A percentile compares a stretch with the other conserved stretches of the same genome.
Conservation (phyloP, 2,113 vertebrate species). For the Heloderma charlesbogerti region DNA sequence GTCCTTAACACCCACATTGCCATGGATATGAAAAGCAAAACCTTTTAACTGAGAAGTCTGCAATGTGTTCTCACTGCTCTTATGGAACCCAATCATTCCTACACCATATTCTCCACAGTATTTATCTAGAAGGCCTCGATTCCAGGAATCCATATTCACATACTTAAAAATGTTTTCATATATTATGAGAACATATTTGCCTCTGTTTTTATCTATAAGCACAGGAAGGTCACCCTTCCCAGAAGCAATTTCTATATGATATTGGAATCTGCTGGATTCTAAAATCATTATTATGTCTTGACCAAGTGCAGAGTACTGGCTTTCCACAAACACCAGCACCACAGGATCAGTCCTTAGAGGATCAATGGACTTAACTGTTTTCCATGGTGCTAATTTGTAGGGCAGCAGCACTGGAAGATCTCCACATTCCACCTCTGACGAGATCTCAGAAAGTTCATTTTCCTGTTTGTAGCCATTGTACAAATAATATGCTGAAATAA, state of each 20-base stretch:
- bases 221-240: constrained; percentile 83
- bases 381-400: constrained; percentile 68
- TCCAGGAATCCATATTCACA: constrained; percentile 84
- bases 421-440: constrained; percentile 77
- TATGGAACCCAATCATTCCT: constrained; percentile 82
- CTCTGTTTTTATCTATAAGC: constrained; percentile 78
- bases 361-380: constrained; percentile 64
- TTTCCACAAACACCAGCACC: constrained; percentile 85
- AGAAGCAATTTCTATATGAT: constrained; percentile 82
- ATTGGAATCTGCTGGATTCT: constrained; percentile 82
- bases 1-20: constrained; percentile 78
- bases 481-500: constrained; percentile 84
- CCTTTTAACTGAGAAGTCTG: constrained; percentile 77
- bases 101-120: constrained; percentile 82
- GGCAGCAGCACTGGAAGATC: constrained; percentile 70
- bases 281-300: constrained; percentile 83
- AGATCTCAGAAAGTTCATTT: constrained; percentile 76
- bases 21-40: constrained; percentile 76
- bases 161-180: constrained; percentile 85
- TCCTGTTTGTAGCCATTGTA: constrained; percentile 83
- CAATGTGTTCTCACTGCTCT: constrained; percentile 75
- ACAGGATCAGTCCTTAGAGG: constrained; percentile 75
- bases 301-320: constrained; percentile 82
- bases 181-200: constrained; percentile 81
- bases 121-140: constrained; percentile 83